Evolutionary conservation across 2,888 invertebrate genomes (phyloP).

Genomic region (Dermolepida albohirtum): DNA sequence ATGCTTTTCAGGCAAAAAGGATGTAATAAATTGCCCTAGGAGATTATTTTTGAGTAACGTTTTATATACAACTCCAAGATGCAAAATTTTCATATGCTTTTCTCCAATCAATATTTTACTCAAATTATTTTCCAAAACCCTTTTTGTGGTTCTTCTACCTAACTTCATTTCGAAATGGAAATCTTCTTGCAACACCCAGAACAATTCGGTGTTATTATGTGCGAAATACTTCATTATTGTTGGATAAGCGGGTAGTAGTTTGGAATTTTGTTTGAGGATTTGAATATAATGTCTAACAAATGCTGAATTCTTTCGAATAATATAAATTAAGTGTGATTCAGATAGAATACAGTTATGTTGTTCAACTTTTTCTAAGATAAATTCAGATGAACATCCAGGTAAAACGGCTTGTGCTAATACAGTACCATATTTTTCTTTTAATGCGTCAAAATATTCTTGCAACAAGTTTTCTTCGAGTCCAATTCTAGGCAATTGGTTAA

Average conservation of each 20-base stretch:
- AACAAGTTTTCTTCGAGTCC: neutral
- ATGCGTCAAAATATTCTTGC: neutral
- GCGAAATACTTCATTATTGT: conserved; percentile 6
- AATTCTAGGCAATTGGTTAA: neutral
- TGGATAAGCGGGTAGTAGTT: neutral
- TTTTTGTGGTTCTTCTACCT: neutral
- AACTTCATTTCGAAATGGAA: neutral
- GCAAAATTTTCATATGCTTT: conserved; percentile 6
- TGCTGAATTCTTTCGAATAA: neutral
- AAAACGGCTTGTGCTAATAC: neutral
- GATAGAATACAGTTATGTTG: neutral
- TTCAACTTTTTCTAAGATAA: neutral
- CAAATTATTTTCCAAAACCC: conserved; percentile 1
- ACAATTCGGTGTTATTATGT: neutral
- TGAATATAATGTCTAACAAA: neutral
- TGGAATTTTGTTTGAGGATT: neutral
- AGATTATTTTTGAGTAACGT: neutral
- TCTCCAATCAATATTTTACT: neutral
- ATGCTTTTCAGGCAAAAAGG: neutral
- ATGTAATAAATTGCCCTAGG: neutral
- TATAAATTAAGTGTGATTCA: neutral
- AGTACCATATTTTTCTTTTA: neutral
- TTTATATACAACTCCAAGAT: conserved; percentile 1
- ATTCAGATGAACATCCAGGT: conserved; percentile 12
- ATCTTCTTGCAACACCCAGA: neutral